A percentile compares a stretch with the other conserved stretches of the same genome.
phyloP scores from a whole-genome alignment of 2,113 vertebrate species.

The Eulemur macaco region DNA sequence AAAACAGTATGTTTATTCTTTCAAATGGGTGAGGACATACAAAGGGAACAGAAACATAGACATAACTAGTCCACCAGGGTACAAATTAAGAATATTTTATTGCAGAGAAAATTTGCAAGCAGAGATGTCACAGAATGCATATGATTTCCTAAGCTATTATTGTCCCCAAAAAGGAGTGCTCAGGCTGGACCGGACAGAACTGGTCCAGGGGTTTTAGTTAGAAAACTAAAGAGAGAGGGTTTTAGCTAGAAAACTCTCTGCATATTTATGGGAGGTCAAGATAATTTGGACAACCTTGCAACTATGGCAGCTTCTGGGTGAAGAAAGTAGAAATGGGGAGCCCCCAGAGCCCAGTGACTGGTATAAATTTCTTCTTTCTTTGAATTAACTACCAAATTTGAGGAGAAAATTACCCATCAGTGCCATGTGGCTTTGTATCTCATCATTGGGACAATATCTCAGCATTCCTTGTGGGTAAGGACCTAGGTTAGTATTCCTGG shows the following conservation, averaged over 20 bases:
- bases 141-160: not conserved
- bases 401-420: not conserved
- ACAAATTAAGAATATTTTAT: not conserved
- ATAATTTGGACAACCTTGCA: not conserved
- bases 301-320: not conserved
- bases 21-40: not conserved
- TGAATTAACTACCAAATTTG: not conserved
- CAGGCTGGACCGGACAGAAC: not conserved
- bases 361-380: not conserved
- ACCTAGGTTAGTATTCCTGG: not conserved
- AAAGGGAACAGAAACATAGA: not conserved
- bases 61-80: not conserved
- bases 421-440: not conserved
- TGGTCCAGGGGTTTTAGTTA: not conserved
- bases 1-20: not conserved
- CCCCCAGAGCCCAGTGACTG: fast-evolving
- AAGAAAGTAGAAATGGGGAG: not conserved
- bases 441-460: not conserved
- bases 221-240: not conserved
- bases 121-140: not conserved
- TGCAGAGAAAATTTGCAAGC: not conserved
- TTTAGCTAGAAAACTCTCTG: not conserved
- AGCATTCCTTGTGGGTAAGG: not conserved
- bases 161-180: not conserved
- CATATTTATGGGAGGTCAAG: not conserved